Evolutionary conservation across 2,888 invertebrate species (phyloP), one percentile per base, ranked within the genome.

Genomic region (Mylabris sibirica): DNA sequence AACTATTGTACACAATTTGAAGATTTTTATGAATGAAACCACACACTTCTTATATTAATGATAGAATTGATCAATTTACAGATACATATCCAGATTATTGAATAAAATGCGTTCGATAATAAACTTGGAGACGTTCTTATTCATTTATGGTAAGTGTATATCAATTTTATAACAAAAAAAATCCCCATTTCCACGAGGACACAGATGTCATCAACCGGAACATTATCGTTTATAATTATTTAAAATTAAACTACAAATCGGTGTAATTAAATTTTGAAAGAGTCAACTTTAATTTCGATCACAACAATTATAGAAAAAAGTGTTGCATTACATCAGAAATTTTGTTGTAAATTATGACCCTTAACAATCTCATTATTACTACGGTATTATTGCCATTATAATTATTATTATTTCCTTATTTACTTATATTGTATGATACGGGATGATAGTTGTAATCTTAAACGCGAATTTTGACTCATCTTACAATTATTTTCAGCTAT

Each of bases 161-260:
- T 5, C 6, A n/a, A 41, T 49, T 5, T 49, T 20, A 20, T 41
- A 41, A 30, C 30, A 30, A 30, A 3, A 30, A 30, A 6, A 30
- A 30, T 30, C 8, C 30, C 17, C 4, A 49, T 20, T 49, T 20
- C 17, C 9, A 49, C 20, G 49, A 20, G 49, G 20, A 49, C 49
- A 49, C 49, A 49, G 20, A 5, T 49, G 49, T 49, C 49, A 49
- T 49, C 49, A 49, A 49, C 49, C 49, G 49, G 49, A 49, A 20
- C 20, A 49, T 49, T 49, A 49, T 49, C 20, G 20, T 12, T 20
- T 3, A 20, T 17, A n/a, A 41, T 41, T 41, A 41, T 44, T 44
- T 44, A 3, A 44, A 44, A 5, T n/a, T 6, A 3, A 44, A 44
- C 38, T 38, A 38, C 14, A 38, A 38, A 38, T 38, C 14, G 14